Evolutionary conservation across 2,113 vertebrate genomes (phyloP).

Genomic region (Gnathonemus echidnorhynchus): DNA sequence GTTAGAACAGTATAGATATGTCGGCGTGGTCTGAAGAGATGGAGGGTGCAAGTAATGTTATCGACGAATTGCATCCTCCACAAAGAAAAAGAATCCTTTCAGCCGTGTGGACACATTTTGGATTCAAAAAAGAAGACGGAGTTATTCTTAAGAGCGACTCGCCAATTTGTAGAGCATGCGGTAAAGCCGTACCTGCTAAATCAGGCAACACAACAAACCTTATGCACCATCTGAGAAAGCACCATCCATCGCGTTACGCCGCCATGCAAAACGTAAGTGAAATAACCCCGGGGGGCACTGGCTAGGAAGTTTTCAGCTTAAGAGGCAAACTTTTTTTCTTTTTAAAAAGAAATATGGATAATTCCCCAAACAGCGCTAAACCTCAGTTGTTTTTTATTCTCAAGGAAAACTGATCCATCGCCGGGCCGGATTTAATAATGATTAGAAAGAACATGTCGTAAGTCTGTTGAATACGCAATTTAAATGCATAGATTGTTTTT

Average conservation of each 20-base stretch:
- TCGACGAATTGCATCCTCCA: not conserved
- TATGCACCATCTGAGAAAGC: not conserved
- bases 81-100: not conserved
- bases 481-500: not conserved
- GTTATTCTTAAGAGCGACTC: not conserved
- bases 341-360: not conserved
- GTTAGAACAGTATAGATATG: not conserved
- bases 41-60: not conserved
- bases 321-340: not conserved
- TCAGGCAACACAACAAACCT: not conserved
- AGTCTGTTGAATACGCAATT: not conserved
- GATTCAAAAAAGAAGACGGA: not conserved
- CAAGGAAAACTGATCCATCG: not conserved
- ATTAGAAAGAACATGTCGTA: not conserved
- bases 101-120: not conserved
- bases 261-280: not conserved
- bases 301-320: not conserved
- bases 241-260: not conserved
- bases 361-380: not conserved
- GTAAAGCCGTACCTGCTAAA: not conserved
- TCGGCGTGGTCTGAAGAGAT: not conserved
- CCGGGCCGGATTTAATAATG: not conserved
- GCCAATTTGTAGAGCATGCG: not conserved
- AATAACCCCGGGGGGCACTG: not conserved
- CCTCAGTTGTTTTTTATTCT: not conserved